Base-by-base conservation (phyloP, 1,140 invertebrate species). In the Drosophila oshimai region DNA sequence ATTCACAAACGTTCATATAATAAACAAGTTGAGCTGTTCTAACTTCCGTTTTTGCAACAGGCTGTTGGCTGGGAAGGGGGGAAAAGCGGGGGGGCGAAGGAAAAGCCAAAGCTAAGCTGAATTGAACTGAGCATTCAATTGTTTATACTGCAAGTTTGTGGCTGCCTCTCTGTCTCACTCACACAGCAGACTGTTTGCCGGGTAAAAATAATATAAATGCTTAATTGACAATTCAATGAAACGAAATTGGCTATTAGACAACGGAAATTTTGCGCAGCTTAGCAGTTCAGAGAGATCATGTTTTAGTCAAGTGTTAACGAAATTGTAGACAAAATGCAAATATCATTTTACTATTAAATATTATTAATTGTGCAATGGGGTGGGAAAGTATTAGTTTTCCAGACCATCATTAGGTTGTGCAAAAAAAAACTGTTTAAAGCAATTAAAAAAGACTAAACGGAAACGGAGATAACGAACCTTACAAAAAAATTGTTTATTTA, bases 141-240 rank as follows among this genome's bases (percentile, higher is more conserved):
- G 68, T 72, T 72, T 61, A 70, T 28, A 70, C 44, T 57, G 51
- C 36, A 47, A 15, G 28, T 22, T 6, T 33, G 15, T 26, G 29
- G 13, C 41, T 47, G 26, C 26, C 37, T 42, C 17, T 31, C 24
- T 17, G 34, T 22, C 39, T 37, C 47, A 28, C 41, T 46, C 39
- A 34, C 54, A 44, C 57, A 79, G 58, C 61, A 72, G 75, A 79
- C 65, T 79, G 64, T 78, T 60, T 68, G 72, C 34, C 39, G 73
- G 34, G 15, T 20, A 37, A 65, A 39, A 55, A 60, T 47, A 47
- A 71, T 62, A 41, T 22, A 70, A 73, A 41, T 60, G 80, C 80
- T 74, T 87, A 86, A 86, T 87, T 86, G 76, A 57, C 62, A 70
- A 42, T 62, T 76, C 55, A 80, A 84, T 84, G 70, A 37, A 79